Conservation (phyloP, 2,797 vertebrate genomes). For the Brachymystax lenok region DNA sequence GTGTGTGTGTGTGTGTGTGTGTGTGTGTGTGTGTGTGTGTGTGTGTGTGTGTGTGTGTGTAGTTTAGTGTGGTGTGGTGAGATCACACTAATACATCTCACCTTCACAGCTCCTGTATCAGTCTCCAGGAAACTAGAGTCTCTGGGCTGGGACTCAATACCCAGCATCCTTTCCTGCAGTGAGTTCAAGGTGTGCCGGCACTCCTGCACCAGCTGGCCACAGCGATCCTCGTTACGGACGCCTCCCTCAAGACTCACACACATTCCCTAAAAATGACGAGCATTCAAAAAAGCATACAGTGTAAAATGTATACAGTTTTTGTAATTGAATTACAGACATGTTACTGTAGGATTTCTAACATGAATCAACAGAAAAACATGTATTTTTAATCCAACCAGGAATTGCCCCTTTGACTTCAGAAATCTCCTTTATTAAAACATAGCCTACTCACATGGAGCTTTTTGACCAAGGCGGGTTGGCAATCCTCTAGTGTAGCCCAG, state of each 20-base stretch:
- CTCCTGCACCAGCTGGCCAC: constrained; percentile 42
- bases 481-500: constrained; percentile 36
- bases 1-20: background rate
- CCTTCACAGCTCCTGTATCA: constrained; percentile 40
- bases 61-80: background rate
- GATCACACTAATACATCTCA: constrained; percentile 21
- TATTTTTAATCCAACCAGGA: constrained; percentile 5
- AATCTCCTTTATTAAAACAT: background rate
- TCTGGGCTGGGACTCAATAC: constrained; percentile 33
- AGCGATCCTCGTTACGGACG: constrained; percentile 41
- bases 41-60: background rate
- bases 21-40: too few species aligned
- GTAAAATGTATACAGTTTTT: too few species aligned
- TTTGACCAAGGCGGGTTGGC: constrained; percentile 35
- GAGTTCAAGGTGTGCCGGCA: constrained; percentile 47
- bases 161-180: constrained; percentile 47
- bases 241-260: constrained; percentile 42
- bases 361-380: constrained; percentile 28
- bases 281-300: too few species aligned
- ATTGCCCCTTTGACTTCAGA: background rate
- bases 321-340: background rate
- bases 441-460: constrained; percentile 52
- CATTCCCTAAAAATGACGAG: constrained; percentile 32
- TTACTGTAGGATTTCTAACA: background rate
- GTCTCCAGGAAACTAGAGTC: constrained; percentile 9